Evolutionary conservation across 2,888 invertebrate genomes (phyloP), one percentile per base, ranked within the genome.

Genomic region (Galerucella calmariensis): DNA sequence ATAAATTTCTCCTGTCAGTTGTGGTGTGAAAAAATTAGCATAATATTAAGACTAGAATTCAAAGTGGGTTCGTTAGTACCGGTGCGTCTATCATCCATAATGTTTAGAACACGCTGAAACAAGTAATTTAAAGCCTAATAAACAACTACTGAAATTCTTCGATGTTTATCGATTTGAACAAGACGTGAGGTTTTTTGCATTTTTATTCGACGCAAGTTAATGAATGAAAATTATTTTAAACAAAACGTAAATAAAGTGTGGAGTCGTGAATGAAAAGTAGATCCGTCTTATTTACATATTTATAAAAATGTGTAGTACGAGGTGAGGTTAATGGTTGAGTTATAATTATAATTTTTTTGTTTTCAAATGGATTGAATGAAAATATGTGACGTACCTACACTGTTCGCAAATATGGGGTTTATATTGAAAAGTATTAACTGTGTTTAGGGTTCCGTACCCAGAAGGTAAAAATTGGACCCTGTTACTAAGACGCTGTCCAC

Each of bases 11-110:
- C 48, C 35, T 12, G 48, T 14, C 14, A 5, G 48, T 48, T 48
- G 11, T 48, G 11, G 48, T 48, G 56, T 56, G 16, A 20, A 16
- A 20, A 20, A 56, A 56, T 53, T 56, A 56, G 11, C 56, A 20
- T 56, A 56, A 56, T 56, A 56, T 56, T 56, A 10, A 56, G 10
- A 56, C 56, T 56, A 56, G 56, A 20, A 56, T 56, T 56, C 56
- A 20, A 56, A 56, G 56, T 10, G 16, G 16, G 0, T 10, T 16
- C n/a, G 10, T 56, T 16, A 56, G 20, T 16, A 56, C 8, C 20
- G 5, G 35, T 35, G 56, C 16, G 56, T 56, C 10, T 56, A 2
- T 56, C 56, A 20, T 56, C 56, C 16, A 6, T 4, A 20, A 56
- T 56, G 16, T 56, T n/a, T 56, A 9, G 16, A 56, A 56, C 56